Conservation (phyloP, 2,113 vertebrate genomes). For the Misgurnus anguillicaudatus region DNA sequence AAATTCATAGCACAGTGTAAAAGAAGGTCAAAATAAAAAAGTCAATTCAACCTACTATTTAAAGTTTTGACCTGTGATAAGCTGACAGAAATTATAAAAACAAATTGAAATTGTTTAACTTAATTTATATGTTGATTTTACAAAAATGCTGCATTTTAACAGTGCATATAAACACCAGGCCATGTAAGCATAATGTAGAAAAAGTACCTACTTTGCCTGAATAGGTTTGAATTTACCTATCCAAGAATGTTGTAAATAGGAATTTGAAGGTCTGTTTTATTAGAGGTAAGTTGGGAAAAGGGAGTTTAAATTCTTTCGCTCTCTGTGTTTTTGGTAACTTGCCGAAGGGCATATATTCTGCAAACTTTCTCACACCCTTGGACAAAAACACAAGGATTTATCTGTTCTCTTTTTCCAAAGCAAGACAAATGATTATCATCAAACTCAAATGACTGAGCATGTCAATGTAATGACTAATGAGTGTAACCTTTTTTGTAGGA, state of each 20-base stretch:
- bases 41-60: too few relatives aligned
- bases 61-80: too few relatives aligned
- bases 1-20: too few relatives aligned
- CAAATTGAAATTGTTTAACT: too few relatives aligned
- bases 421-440: constrained; percentile 8
- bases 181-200: too few relatives aligned
- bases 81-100: too few relatives aligned
- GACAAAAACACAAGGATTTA: background rate
- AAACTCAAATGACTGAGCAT: background rate
- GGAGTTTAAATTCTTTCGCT: background rate
- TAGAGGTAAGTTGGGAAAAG: background rate
- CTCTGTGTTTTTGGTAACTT: background rate
- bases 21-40: too few relatives aligned
- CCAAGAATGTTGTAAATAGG: background rate
- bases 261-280: background rate
- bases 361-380: background rate
- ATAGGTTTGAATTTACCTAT: background rate
- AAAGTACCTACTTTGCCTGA: too few relatives aligned
- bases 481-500: background rate
- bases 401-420: background rate
- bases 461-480: background rate
- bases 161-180: too few relatives aligned
- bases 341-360: background rate
- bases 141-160: too few relatives aligned
- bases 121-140: too few relatives aligned